Conservation (phyloP, 1,140 invertebrate genomes). For the Dendroctonus ponderosae region DNA sequence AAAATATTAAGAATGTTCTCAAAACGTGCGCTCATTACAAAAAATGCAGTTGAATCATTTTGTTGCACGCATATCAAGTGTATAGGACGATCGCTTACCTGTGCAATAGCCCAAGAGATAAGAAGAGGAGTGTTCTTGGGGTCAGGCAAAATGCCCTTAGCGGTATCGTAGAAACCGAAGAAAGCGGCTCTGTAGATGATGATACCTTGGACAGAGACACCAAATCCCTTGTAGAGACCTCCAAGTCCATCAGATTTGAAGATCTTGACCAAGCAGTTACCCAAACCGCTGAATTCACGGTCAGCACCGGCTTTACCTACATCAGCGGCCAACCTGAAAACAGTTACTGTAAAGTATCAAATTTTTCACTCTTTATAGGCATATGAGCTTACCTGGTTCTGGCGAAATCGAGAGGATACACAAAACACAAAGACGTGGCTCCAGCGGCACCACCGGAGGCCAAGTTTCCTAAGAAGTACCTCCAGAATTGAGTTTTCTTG, state of each 20-base stretch:
- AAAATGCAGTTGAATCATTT: neutral
- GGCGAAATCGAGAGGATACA: slow-evolving; percentile 94
- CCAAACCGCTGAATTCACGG: slow-evolving; percentile 80
- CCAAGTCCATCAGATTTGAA: slow-evolving; percentile 77
- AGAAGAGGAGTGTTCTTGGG: slow-evolving; percentile 76
- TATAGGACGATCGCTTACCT: slow-evolving; percentile 53
- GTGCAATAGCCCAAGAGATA: slow-evolving; percentile 79
- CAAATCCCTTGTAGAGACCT: slow-evolving; percentile 87
- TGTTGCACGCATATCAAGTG: neutral
- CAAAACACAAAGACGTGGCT: slow-evolving; percentile 90
- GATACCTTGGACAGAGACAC: slow-evolving; percentile 87
- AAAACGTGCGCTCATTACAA: neutral
- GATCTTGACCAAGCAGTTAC: slow-evolving; percentile 81
- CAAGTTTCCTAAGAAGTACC: slow-evolving; percentile 83
- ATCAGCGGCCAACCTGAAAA: slow-evolving; percentile 72
- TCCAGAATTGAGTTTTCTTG: slow-evolving; percentile 86
- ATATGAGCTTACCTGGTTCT: slow-evolving; percentile 74
- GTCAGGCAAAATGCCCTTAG: slow-evolving; percentile 83
- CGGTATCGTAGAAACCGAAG: slow-evolving; percentile 92
- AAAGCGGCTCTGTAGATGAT: slow-evolving; percentile 87
- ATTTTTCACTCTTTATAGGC: neutral
- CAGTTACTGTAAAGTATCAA: slow-evolving; percentile 1
- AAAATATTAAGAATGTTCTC: slow-evolving; percentile 33
- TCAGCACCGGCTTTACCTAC: slow-evolving; percentile 72
- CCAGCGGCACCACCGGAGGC: slow-evolving; percentile 93